Evolutionary conservation across 1,140 invertebrate species (phyloP), one percentile per base, ranked within the genome.

Genomic region (Neodiprion lecontei): DNA sequence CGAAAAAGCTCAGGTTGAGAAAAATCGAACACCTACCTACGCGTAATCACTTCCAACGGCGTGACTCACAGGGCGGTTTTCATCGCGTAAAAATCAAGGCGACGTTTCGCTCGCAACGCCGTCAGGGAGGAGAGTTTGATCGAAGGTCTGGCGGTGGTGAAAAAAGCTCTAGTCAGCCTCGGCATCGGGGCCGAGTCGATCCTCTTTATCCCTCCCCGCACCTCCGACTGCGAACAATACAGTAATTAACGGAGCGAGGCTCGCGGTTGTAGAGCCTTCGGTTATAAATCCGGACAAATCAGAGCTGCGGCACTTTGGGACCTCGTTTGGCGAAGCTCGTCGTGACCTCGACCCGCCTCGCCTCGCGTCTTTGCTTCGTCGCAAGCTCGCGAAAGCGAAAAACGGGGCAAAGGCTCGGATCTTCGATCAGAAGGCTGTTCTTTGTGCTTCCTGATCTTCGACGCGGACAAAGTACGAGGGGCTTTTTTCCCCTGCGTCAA

Each of bases 161-260:
- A 11, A 61, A 61, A 61, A 61, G 53, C 53, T 61, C 53, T 5
- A 61, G 53, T 61, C 53, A 61, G 53, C 53, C 53, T 8, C 11
- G 53, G 53, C 53, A 61, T 12, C 11, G 53, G 5, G 7, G 8
- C 8, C n/a, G 53, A 61, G 11, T 61, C 53, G 53, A 17, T 9
- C n/a, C 53, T 61, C 53, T 61, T 61, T 9, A 61, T 61, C 53
- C n/a, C 53, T 14, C 53, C 53, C 11, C 53, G 53, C 11, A 12
- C 53, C 5, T 2, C 53, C 53, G 53, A 61, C 67, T 17, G 11
- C 17, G 67, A 69, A 69, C 67, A 69, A 69, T 69, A 69, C 67
- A 69, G 67, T 69, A 69, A 69, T 69, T 69, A 69, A 69, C 67
- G 67, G 17, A 12, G 67, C 67, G 67, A 47, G 0, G 17, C 11